phyloP scores from a whole-genome alignment of 2,113 vertebrate genomes.

The Antechinus stuartii region DNA sequence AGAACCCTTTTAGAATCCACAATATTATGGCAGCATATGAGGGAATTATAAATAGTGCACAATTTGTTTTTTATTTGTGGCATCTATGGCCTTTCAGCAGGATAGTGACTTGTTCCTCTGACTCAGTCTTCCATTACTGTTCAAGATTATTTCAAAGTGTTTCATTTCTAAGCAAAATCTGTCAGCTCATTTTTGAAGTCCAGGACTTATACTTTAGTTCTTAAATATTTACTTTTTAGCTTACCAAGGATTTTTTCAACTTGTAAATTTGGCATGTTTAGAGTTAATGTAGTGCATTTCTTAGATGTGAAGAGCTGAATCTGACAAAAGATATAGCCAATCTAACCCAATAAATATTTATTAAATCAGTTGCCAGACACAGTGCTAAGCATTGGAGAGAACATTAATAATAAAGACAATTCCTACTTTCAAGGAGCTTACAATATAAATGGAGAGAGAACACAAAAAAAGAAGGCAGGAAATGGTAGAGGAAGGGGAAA shows the following conservation, averaged over 20 bases:
- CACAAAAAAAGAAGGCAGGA: too few species aligned
- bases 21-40: slow-evolving; percentile 11
- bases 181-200: neutral
- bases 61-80: slow-evolving; percentile 39
- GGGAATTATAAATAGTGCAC: neutral
- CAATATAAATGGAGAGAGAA: too few species aligned
- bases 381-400: too few species aligned
- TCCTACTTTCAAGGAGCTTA: too few species aligned
- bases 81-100: neutral
- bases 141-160: slow-evolving; percentile 32
- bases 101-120: neutral
- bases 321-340: too few species aligned
- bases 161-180: slow-evolving; percentile 21
- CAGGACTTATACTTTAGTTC: neutral
- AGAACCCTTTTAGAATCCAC: neutral
- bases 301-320: neutral
- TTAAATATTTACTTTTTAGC: slow-evolving; percentile 30
- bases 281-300: slow-evolving; percentile 5
- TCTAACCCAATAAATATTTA: too few species aligned
- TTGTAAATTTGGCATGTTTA: slow-evolving; percentile 24
- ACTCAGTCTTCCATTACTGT: too few species aligned
- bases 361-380: too few species aligned
- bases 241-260: slow-evolving; percentile 17
- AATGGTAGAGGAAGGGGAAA: neutral
- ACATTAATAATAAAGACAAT: too few species aligned